Conservation (phyloP, 2,113 vertebrate species). For the Ranitomeya variabilis region DNA sequence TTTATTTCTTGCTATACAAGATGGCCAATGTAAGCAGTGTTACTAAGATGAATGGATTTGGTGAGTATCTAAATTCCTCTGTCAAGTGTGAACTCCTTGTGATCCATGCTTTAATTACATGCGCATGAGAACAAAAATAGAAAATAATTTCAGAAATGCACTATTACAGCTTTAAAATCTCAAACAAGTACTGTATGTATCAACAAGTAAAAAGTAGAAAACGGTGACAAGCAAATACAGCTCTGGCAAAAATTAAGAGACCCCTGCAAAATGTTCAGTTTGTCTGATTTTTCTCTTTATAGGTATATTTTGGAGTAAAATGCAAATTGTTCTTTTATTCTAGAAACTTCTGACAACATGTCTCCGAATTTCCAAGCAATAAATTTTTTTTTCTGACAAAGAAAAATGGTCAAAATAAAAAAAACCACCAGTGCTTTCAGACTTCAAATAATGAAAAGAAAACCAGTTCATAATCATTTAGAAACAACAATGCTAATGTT, state of each 20-base stretch:
- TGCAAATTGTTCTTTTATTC: no score
- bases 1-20: conserved; percentile 28
- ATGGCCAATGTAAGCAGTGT: conserved; percentile 32
- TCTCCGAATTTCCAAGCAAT: no score
- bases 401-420: no score
- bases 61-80: conserved; percentile 43
- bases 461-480: no score
- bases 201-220: background rate
- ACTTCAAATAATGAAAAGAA: no score
- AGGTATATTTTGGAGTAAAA: no score
- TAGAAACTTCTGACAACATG: no score
- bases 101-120: conserved; percentile 35
- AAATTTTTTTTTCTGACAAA: no score
- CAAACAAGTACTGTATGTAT: background rate
- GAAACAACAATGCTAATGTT: no score
- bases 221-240: background rate
- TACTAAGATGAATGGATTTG: conserved; percentile 43
- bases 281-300: no score
- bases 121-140: conserved; percentile 5
- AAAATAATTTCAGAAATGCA: conserved; percentile 26
- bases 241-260: background rate
- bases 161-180: conserved; percentile 5
- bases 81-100: conserved; percentile 43
- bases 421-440: no score
- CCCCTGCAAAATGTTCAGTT: no score